Percentiles rank a stretch among this genome's conserved stretches.
phyloP scores from a whole-genome alignment of 2,797 vertebrate species.

The Sarcophilus harrisii region DNA sequence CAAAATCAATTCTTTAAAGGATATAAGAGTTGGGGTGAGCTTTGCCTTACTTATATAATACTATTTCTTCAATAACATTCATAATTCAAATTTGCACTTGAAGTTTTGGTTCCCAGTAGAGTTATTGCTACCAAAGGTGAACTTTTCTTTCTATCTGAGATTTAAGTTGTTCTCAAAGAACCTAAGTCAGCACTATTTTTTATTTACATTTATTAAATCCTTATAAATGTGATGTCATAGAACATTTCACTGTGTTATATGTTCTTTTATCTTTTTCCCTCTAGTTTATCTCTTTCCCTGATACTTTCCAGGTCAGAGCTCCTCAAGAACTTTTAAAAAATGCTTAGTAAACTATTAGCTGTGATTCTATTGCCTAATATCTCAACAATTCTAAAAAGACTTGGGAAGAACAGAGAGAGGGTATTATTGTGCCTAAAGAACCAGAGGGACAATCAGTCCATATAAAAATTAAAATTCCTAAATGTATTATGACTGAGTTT shows the following conservation, averaged over 20 bases:
- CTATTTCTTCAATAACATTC: too few relatives aligned
- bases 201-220: neutral
- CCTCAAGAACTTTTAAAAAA: neutral
- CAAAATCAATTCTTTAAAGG: too few relatives aligned
- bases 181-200: neutral
- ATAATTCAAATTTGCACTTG: too few relatives aligned
- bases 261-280: neutral
- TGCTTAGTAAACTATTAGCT: neutral
- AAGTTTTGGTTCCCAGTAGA: too few relatives aligned
- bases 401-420: neutral
- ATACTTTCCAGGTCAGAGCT: neutral
- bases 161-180: neutral
- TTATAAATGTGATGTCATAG: neutral
- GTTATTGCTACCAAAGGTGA: neutral
- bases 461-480: neutral
- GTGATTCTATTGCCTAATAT: neutral
- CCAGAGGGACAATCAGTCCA: neutral
- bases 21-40: too few relatives aligned
- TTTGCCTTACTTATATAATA: too few relatives aligned
- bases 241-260: neutral
- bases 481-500: neutral
- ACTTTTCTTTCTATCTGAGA: neutral
- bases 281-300: neutral
- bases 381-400: neutral
- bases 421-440: neutral